phyloP scores from a whole-genome alignment of 2,888 invertebrate genomes.

The Melinaea menophilus region DNA sequence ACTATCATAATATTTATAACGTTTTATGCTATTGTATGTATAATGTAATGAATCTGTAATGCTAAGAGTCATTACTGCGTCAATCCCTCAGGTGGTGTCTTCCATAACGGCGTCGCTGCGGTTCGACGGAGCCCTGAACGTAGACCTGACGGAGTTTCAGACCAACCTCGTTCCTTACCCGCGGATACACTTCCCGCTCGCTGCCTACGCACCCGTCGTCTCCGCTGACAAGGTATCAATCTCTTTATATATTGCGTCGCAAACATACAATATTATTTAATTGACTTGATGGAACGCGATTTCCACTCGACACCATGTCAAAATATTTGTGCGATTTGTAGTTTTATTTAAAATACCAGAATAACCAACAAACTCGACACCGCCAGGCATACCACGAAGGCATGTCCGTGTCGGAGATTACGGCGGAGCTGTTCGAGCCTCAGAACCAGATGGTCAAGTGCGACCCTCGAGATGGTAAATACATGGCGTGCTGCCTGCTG shows the following conservation, averaged over 20 bases:
- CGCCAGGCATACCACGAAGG: slow-evolving; percentile 82
- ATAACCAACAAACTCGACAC: background rate
- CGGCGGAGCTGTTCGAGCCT: slow-evolving; percentile 92
- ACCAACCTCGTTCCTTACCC: slow-evolving; percentile 95
- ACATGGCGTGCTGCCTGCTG: slow-evolving; percentile 93
- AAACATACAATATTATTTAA: background rate
- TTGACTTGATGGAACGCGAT: background rate
- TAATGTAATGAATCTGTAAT: too few relatives aligned
- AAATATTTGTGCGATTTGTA: background rate
- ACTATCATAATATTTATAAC: too few relatives aligned
- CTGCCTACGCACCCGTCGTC: slow-evolving; percentile 85
- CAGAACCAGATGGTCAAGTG: slow-evolving; percentile 95
- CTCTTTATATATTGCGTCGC: background rate
- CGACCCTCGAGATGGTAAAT: slow-evolving; percentile 89
- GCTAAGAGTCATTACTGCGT: background rate
- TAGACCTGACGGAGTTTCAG: slow-evolving; percentile 94
- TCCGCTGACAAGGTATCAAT: slow-evolving; percentile 80
- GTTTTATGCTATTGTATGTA: too few relatives aligned
- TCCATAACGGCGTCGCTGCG: slow-evolving; percentile 92
- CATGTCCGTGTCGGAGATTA: slow-evolving; percentile 88
- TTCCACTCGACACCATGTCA: background rate
- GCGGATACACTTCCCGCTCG: slow-evolving; percentile 91
- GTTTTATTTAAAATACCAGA: too few relatives aligned
- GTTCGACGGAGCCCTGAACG: slow-evolving; percentile 93
- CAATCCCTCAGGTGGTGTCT: slow-evolving; percentile 80